Base-by-base conservation (phyloP, 2,888 invertebrate species). In the Chymomyza amoena region DNA sequence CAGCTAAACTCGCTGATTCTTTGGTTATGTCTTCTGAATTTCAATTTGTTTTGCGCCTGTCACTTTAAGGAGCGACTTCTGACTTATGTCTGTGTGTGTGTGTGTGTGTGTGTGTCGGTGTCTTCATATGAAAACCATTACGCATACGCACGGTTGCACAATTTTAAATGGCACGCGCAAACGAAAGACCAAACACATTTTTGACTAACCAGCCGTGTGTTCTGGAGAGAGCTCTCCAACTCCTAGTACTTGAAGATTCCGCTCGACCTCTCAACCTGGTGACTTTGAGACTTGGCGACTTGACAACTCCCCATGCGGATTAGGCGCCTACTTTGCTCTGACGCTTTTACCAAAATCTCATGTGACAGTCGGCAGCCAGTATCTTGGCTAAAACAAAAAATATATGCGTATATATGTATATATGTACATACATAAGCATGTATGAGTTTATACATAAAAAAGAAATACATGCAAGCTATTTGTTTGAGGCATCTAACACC, bases 111-210 rank as follows among this genome's bases (percentile, higher is more conserved):
- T 76, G 72, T 57, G 57, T 28, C 28, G 4, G 39, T 76, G 73
- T 75, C 75, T 85, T 85, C 85, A 85, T 84, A 84, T 84, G 86
- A 84, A 84, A 84, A 85, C 84, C 87, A 84, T 84, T 87, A 84
- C 75, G 80, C 87, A 87, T 84, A 84, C 84, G 84, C 84, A 84
- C 84, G 84, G 84, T 79, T 84, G 84, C 87, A 82, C 84, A 87
- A 87, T 84, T 87, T 87, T 87, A 84, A 84, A 84, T 87, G 77
- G 84, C 82, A 82, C 85, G 85, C 83, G 75, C 80, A 84, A 84
- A 69, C 16, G 28, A 54, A 16, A 20, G 52, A 77, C 75, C 77
- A 65, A 63, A 59, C 61, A 63, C 36, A 32, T 66, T 59, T 72
- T 86, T 77, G 77, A 80, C 87, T 86, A 84, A 84, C 86, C 81